A percentile compares a stretch with the other conserved stretches of the same genome.
Evolutionary conservation across 2,888 invertebrate species (phyloP).

Genomic region (Drosophila fungiperda): DNA sequence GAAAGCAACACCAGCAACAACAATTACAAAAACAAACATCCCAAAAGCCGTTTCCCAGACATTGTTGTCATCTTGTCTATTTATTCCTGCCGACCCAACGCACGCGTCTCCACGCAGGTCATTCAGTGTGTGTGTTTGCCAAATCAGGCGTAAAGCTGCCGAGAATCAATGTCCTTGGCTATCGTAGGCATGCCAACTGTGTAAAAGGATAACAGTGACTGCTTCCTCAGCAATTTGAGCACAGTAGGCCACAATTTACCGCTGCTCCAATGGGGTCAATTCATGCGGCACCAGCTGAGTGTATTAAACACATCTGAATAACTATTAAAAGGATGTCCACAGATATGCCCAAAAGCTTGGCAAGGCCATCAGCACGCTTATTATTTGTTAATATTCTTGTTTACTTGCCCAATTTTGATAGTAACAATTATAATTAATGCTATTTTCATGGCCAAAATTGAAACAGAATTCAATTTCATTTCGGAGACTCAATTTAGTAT

Average conservation of each 20-base stretch:
- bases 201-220: constrained; percentile 28
- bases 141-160: constrained; percentile 51
- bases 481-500: neutral
- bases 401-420: constrained; percentile 5
- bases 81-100: constrained; percentile 33
- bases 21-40: constrained; percentile 16
- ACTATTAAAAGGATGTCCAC: constrained; percentile 31
- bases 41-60: constrained; percentile 50
- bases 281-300: constrained; percentile 43
- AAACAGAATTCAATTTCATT: neutral
- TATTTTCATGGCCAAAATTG: neutral
- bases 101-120: constrained; percentile 43
- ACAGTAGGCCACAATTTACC: constrained; percentile 20
- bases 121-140: constrained; percentile 46
- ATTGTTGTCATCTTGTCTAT: constrained; percentile 64
- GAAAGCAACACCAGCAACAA: constrained; percentile 47
- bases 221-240: constrained; percentile 1
- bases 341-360: constrained; percentile 9
- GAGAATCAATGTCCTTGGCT: constrained; percentile 42
- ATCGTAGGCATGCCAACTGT: constrained; percentile 27
- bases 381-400: constrained; percentile 20
- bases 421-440: neutral
- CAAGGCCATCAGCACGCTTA: constrained; percentile 9
- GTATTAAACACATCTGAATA: constrained; percentile 48
- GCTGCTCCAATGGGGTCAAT: constrained; percentile 32